Percentiles rank a stretch among this genome's conserved stretches.
Evolutionary conservation across 1,140 invertebrate genomes (phyloP).

Genomic region (Luehdorfia chinensis): DNA sequence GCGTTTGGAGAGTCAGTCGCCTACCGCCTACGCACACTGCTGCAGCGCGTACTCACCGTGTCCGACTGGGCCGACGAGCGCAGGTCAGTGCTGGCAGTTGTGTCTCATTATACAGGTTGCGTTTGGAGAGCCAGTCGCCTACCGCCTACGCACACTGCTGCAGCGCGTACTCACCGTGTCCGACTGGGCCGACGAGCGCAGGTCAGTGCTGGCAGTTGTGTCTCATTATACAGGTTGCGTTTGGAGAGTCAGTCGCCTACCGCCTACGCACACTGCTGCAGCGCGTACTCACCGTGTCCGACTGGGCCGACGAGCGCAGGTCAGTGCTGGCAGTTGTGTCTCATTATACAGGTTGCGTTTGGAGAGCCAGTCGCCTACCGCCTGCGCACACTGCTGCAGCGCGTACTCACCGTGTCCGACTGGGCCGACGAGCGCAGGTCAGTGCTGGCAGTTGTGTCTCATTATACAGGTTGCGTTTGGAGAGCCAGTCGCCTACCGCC

Average conservation of each 20-base stretch:
- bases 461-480: too few relatives aligned
- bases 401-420: conserved; percentile 89
- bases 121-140: conserved; percentile 95
- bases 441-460: too few relatives aligned
- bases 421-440: conserved; percentile 86
- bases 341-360: too few relatives aligned
- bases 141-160: conserved; percentile 89
- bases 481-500: conserved; percentile 93
- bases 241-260: conserved; percentile 94
- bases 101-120: too few relatives aligned
- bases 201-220: too few relatives aligned
- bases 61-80: conserved; percentile 87
- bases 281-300: conserved; percentile 88
- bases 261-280: conserved; percentile 90
- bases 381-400: conserved; percentile 88
- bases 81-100: too few relatives aligned
- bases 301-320: conserved; percentile 86
- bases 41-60: conserved; percentile 90
- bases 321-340: too few relatives aligned
- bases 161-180: conserved; percentile 89
- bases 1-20: conserved; percentile 93
- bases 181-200: conserved; percentile 85
- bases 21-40: conserved; percentile 90
- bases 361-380: conserved; percentile 94
- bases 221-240: too few relatives aligned